phyloP scores from a whole-genome alignment of 23 tunicate genomes.

The Halocynthia aurantium region DNA sequence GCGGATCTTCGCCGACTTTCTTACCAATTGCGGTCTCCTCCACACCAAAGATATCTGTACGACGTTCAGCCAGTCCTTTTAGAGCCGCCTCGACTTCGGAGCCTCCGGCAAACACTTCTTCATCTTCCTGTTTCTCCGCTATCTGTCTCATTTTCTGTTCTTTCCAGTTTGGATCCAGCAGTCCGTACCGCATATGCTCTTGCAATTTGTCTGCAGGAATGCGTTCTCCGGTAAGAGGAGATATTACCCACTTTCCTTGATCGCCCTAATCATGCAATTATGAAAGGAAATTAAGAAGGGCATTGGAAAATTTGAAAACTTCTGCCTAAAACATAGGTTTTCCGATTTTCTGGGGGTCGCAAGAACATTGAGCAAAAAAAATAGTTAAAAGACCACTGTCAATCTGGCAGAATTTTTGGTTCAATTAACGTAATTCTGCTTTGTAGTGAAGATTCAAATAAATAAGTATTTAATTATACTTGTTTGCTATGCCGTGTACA shows the following conservation, averaged over 20 bases:
- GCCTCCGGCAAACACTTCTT: constrained; percentile 89
- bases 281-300: too few species aligned
- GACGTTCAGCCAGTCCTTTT: constrained; percentile 77
- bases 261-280: not conserved
- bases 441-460: too few species aligned
- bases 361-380: too few species aligned
- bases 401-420: too few species aligned
- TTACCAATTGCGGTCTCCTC: constrained; percentile 97
- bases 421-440: too few species aligned
- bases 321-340: too few species aligned
- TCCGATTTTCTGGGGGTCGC: too few species aligned
- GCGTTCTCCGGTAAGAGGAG: constrained; percentile 89
- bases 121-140: constrained; percentile 85
- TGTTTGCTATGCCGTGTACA: too few species aligned
- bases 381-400: too few species aligned
- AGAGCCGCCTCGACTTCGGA: constrained; percentile 68
- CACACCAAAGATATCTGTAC: constrained; percentile 98
- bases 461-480: too few species aligned
- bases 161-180: constrained; percentile 97
- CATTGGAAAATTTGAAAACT: too few species aligned
- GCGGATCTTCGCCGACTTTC: constrained; percentile 88
- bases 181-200: constrained; percentile 90
- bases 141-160: constrained; percentile 68
- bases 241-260: constrained; percentile 62
- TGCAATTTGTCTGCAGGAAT: constrained; percentile 71